phyloP scores from a whole-genome alignment of 2,797 vertebrate genomes.

The Ceyx erithaca region DNA sequence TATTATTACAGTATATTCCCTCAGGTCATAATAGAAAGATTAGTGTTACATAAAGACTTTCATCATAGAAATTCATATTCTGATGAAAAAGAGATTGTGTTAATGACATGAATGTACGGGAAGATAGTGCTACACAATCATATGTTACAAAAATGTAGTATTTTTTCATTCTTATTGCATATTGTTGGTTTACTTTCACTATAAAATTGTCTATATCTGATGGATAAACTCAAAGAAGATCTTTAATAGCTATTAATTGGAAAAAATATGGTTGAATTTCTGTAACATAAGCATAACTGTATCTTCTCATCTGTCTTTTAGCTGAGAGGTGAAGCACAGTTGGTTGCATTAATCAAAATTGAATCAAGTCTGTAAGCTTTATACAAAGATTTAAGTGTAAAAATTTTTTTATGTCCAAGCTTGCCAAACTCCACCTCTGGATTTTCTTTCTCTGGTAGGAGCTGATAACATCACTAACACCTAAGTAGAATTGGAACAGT shows the following conservation, averaged over 20 bases:
- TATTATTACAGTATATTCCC: slow-evolving; percentile 2
- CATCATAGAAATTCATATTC: slow-evolving; percentile 20
- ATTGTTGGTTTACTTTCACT: background rate
- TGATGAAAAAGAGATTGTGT: slow-evolving; percentile 27
- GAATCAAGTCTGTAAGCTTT: background rate
- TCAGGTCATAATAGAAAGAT: slow-evolving; percentile 34
- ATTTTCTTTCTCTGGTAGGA: slow-evolving; percentile 14
- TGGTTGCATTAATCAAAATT: background rate
- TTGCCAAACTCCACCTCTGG: background rate
- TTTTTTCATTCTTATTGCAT: background rate
- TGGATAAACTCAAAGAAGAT: background rate
- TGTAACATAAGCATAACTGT: background rate
- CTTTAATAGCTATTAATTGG: background rate
- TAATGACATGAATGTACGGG: background rate
- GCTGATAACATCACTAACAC: slow-evolving; percentile 1
- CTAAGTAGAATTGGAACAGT: background rate
- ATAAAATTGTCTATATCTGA: background rate
- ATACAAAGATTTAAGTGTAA: background rate
- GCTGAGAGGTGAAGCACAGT: background rate
- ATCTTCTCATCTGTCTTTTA: slow-evolving; percentile 18
- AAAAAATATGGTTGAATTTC: background rate
- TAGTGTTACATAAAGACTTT: slow-evolving; percentile 34
- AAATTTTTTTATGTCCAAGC: slow-evolving; percentile 6
- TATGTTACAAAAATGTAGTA: background rate
- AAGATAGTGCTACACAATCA: background rate